Percentiles rank a stretch among this genome's conserved stretches.
phyloP scores from a whole-genome alignment of 1,140 invertebrate species.

The Choristoneura fumiferana region DNA sequence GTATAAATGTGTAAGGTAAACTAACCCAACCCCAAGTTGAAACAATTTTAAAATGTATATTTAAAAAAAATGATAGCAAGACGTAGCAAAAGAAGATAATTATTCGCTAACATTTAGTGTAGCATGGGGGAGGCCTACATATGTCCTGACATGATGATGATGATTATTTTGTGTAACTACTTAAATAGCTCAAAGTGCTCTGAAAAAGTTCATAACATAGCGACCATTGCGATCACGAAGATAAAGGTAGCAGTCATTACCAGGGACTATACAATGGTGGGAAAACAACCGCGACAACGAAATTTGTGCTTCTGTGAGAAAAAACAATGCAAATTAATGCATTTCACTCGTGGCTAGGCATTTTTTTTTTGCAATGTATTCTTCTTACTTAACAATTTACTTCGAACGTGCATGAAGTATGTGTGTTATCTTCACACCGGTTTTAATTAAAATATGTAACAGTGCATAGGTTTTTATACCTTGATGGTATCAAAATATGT shows the following conservation, averaged over 20 bases:
- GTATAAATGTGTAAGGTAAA: too few species aligned
- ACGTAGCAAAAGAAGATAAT: too few species aligned
- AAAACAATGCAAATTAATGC: conserved; percentile 50
- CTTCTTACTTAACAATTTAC: conserved; percentile 7
- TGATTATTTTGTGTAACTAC: too few species aligned
- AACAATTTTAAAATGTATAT: too few species aligned
- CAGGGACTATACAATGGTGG: conserved; percentile 61
- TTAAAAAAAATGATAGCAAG: too few species aligned
- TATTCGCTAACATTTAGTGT: too few species aligned
- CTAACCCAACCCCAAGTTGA: too few species aligned
- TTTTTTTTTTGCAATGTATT: conserved; percentile 9
- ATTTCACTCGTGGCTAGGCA: conserved; percentile 31
- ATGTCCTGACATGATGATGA: too few species aligned
- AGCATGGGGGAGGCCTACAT: too few species aligned
- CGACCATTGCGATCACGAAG: neutral
- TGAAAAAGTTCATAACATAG: conserved; percentile 16
- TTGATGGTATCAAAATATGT: too few species aligned
- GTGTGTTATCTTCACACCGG: neutral
- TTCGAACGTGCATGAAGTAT: neutral
- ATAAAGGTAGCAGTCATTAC: conserved; percentile 29
- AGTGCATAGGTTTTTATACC: too few species aligned
- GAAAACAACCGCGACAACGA: conserved; percentile 52
- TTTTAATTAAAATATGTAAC: too few species aligned
- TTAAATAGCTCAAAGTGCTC: neutral
- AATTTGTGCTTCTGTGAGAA: conserved; percentile 55